These are phyloP conservation scores for Sylvietta virens DNA, from an alignment of 2,113 vertebrate genomes.

Conservation along the genomic window DNA sequence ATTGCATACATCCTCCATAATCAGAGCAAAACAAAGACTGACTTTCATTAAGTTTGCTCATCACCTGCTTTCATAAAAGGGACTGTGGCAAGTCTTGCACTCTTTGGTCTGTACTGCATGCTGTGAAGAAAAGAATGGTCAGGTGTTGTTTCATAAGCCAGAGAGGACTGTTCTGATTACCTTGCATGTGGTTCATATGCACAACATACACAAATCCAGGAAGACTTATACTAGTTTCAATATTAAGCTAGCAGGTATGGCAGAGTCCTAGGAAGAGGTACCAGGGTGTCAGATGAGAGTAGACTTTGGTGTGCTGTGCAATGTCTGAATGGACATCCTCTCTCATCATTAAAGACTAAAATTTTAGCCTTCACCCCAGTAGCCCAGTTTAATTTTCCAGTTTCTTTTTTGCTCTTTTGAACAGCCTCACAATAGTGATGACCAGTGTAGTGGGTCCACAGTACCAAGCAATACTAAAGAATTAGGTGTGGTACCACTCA, in stretches of 20 bases:
- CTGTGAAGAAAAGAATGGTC: not conserved
- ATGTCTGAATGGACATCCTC: not conserved
- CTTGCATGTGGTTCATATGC: not conserved
- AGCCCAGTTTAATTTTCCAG: not conserved
- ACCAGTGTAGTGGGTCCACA: not conserved
- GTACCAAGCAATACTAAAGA: not conserved
- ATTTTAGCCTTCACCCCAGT: not conserved
- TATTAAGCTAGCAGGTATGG: not conserved
- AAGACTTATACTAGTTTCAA: not conserved
- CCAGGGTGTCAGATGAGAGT: not conserved
- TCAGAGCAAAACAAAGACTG: not conserved
- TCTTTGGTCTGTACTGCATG: not conserved
- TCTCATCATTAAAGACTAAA: not conserved
- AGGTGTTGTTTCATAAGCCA: not conserved
- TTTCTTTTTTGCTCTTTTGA: not conserved
- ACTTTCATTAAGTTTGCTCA: not conserved
- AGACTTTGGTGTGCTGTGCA: not conserved
- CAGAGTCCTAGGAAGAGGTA: not conserved
- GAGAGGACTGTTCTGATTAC: not conserved
- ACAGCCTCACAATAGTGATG: fast-evolving
- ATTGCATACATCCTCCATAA: not conserved
- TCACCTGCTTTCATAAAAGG: not conserved
- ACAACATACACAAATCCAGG: not conserved
- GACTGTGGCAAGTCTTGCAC: not conserved
- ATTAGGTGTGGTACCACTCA: not conserved